These are phyloP conservation scores for Drosophila lacteicornis DNA, from an alignment of 1,140 invertebrate genomes.

Conservation along the genomic window DNA sequence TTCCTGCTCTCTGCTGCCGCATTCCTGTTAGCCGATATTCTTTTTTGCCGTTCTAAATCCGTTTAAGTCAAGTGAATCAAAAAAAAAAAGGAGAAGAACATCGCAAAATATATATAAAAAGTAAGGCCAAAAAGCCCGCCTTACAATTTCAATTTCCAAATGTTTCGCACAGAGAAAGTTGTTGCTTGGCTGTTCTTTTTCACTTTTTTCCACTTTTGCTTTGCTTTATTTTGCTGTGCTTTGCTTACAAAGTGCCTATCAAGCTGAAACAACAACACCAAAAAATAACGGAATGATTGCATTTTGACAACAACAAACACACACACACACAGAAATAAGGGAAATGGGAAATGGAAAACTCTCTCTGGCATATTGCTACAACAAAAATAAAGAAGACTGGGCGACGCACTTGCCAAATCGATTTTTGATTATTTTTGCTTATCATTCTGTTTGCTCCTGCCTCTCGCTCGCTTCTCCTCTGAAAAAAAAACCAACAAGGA, in stretches of 20 bases:
- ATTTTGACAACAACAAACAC: conserved; percentile 74
- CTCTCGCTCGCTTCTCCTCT: neutral
- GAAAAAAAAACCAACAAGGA: conserved; percentile 35
- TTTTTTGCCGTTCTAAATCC: conserved; percentile 45
- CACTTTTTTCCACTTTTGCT: conserved; percentile 2
- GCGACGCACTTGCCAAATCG: conserved; percentile 73
- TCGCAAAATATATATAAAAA: conserved; percentile 36
- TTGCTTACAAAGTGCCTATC: conserved; percentile 74
- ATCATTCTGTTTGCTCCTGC: conserved; percentile 59
- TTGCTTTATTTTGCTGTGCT: conserved; percentile 38
- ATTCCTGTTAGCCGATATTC: conserved; percentile 18
- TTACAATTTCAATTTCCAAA: conserved; percentile 78
- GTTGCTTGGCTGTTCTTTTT: conserved; percentile 30
- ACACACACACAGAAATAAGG: conserved; percentile 21
- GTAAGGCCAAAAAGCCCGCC: conserved; percentile 30
- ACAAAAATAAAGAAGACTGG: conserved; percentile 21
- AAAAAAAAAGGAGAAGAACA: conserved; percentile 20
- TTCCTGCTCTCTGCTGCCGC: conserved; percentile 33
- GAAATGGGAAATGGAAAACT: conserved; percentile 39
- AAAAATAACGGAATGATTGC: conserved; percentile 69
- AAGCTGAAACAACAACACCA: conserved; percentile 53
- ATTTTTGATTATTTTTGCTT: conserved; percentile 82
- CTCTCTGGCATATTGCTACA: conserved; percentile 72
- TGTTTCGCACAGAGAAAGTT: conserved; percentile 48
- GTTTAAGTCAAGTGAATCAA: conserved; percentile 56